A percentile compares a stretch with the other conserved stretches of the same genome.
Conservation (phyloP, 2,888 invertebrate species). For the Torymus auratus region DNA sequence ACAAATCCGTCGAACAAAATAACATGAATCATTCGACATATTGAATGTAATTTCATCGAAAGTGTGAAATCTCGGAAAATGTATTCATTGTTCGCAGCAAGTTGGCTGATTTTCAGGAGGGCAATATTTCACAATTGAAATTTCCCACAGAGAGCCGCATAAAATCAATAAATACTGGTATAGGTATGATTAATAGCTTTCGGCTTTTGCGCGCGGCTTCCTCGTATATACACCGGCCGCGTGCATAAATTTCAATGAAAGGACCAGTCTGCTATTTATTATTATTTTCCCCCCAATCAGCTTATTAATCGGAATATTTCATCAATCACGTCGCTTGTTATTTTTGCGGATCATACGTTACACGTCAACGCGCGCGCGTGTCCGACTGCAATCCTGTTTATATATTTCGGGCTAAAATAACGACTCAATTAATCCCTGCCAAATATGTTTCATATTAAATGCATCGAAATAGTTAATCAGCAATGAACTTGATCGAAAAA, state of each 20-base stretch:
- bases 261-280: slow-evolving; percentile 37
- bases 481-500: too few species aligned
- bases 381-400: too few species aligned
- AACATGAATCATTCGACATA: not conserved
- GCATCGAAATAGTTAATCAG: too few species aligned
- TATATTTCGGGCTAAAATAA: too few species aligned
- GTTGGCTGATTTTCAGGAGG: slow-evolving; percentile 23
- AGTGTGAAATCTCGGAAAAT: not conserved
- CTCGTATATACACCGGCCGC: too few species aligned
- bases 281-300: slow-evolving; percentile 24
- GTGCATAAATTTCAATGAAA: slow-evolving; percentile 45
- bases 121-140: slow-evolving; percentile 35
- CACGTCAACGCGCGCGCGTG: too few species aligned
- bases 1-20: not conserved
- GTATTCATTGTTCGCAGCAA: not conserved
- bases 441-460: too few species aligned
- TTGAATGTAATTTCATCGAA: not conserved
- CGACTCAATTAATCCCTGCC: too few species aligned
- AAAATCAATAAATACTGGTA: slow-evolving; percentile 52
- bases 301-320: slow-evolving; percentile 16
- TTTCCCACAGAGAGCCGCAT: slow-evolving; percentile 32
- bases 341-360: slow-evolving; percentile 3
- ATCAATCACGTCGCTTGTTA: slow-evolving; percentile 8
- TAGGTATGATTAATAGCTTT: slow-evolving; percentile 41
- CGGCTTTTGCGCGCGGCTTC: slow-evolving; percentile 16